Evolutionary conservation across 2,113 vertebrate species (phyloP).

Genomic region (Chaenocephalus aceratus): DNA sequence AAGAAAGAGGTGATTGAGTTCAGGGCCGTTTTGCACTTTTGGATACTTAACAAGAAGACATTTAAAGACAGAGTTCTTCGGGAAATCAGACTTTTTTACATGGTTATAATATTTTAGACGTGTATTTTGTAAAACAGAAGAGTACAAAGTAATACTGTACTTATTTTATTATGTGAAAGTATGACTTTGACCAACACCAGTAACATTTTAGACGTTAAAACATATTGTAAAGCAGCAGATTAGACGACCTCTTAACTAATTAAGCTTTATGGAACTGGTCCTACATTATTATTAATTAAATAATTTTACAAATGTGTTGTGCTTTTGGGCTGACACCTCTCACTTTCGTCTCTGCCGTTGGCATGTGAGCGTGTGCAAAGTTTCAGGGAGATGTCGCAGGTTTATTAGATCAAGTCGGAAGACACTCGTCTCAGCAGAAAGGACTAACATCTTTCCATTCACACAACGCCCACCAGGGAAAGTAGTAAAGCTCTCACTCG

Average conservation of each 20-base stretch:
- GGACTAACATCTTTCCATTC: constrained; percentile 50
- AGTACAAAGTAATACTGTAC: no score
- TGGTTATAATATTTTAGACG: background rate
- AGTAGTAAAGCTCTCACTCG: background rate
- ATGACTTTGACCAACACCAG: background rate
- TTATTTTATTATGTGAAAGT: no score
- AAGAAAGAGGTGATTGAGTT: background rate
- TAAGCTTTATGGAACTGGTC: background rate
- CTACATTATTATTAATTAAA: background rate
- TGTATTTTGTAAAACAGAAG: background rate
- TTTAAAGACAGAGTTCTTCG: background rate
- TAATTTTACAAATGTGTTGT: background rate
- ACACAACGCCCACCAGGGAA: constrained; percentile 14
- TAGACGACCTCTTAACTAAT: background rate
- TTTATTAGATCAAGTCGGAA: constrained; percentile 23
- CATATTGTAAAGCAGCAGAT: background rate
- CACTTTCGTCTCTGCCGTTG: background rate
- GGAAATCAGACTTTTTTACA: background rate
- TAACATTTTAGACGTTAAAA: background rate
- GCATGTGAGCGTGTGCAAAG: constrained; percentile 5
- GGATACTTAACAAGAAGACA: background rate
- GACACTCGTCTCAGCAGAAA: constrained; percentile 13
- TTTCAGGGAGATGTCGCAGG: constrained; percentile 6
- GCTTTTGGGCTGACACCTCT: background rate
- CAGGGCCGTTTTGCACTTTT: background rate